These are phyloP conservation scores for Himalopsyche kuldschensis DNA, from an alignment of 2,888 invertebrate species.

Conservation along the genomic window DNA sequence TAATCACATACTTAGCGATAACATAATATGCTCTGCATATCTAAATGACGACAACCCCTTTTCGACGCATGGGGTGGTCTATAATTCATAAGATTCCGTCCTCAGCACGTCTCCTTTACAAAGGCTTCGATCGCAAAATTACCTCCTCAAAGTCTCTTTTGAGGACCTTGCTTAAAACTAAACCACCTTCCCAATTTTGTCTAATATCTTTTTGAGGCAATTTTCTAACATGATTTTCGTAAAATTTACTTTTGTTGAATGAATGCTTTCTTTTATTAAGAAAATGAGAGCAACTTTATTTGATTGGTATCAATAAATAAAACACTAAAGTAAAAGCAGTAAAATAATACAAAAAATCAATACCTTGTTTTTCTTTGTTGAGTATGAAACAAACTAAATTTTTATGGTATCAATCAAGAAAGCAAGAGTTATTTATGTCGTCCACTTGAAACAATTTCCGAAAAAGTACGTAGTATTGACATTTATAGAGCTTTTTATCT, in stretches of 20 bases:
- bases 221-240: neutral
- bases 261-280: neutral
- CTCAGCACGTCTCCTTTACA: conserved; percentile 11
- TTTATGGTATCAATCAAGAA: neutral
- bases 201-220: neutral
- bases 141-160: conserved; percentile 5
- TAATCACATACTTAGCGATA: neutral
- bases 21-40: conserved; percentile 4
- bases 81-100: conserved; percentile 14
- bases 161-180: neutral
- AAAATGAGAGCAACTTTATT: neutral
- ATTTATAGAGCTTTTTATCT: neutral
- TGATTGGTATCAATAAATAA: neutral
- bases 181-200: neutral
- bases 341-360: neutral
- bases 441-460: neutral
- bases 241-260: neutral
- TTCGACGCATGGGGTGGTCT: neutral
- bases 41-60: conserved; percentile 5
- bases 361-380: neutral
- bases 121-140: conserved; percentile 11
- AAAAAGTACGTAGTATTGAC: neutral
- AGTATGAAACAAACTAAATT: neutral
- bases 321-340: neutral
- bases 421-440: neutral